Base-by-base conservation (phyloP, 2,113 vertebrate species). In the Oenanthe melanoleuca region DNA sequence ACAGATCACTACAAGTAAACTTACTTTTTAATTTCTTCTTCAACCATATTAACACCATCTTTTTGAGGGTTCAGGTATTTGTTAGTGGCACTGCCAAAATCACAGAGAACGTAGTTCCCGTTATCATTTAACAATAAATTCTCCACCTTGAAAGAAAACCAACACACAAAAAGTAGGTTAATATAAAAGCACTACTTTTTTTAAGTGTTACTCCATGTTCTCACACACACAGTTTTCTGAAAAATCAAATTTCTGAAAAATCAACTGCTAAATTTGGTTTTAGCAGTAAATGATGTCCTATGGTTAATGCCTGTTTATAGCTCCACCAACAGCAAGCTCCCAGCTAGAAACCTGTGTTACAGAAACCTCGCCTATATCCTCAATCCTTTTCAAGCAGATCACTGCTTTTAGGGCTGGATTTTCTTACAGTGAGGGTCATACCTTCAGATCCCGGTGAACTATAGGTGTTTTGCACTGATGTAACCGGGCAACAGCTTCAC, bases 11-110 rank as follows among this genome's bases (percentile, higher is more conserved):
- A 7, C 24, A 83, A 59, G 14, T 5, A 5, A 37, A 97, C 98
- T 98, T 97, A 99, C 99, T 99, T 99, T 95, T 99, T 99, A 92
- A 99, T 99, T 97, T 99, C 99, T 83, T 99, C 99, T 98, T 99
- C 99, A 95, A 99, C 99, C 24, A 98, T 93, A 44, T 98, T 98
- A 70, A 99, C 99, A 47, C 99, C 99, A 59, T 99, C 99, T 98
- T 98, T 99, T 50, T 98, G 99, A 33, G 99, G 99, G 94, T 98
- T 98, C 92, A 99, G 97, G 61, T 98, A 98, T 80, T 99, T 99
- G 97, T 99, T 99, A 64, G 99, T 99, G 84, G 99, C 98, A 89
- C 99, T 99, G 92, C 99, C 99, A 14, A 99, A 99, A 93, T 99
- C 99, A 91, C 99, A 99, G 75, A 99, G 98, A 59, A 99, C 99